Conservation (phyloP, 1,140 invertebrate species). For the silkworm (Bombyx mori) region ASM3026992v2 NC_085119.1:6836001-6836500, state of each 20-base stretch:
- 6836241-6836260: constrained; percentile 35
- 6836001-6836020: no score
- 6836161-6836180: constrained; percentile 57
- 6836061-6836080: constrained; percentile 28
- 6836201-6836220: constrained; percentile 68
- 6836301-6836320: no score
- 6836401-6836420: no score
- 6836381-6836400: no score
- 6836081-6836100: constrained; percentile 41
- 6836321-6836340: no score
- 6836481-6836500: no score
- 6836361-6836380: no score
- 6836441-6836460: no score
- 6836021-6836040: not conserved
- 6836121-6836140: constrained; percentile 22
- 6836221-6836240: constrained; percentile 63
- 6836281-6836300: no score
- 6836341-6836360: no score
- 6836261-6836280: constrained; percentile 28
- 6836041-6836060: constrained; percentile 16
- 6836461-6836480: no score
- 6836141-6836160: constrained; percentile 59
- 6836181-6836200: constrained; percentile 64
- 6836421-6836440: no score
- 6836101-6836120: constrained; percentile 50